Conservation (phyloP, 2,113 vertebrate species). For the Hippocampus barbouri region DNA sequence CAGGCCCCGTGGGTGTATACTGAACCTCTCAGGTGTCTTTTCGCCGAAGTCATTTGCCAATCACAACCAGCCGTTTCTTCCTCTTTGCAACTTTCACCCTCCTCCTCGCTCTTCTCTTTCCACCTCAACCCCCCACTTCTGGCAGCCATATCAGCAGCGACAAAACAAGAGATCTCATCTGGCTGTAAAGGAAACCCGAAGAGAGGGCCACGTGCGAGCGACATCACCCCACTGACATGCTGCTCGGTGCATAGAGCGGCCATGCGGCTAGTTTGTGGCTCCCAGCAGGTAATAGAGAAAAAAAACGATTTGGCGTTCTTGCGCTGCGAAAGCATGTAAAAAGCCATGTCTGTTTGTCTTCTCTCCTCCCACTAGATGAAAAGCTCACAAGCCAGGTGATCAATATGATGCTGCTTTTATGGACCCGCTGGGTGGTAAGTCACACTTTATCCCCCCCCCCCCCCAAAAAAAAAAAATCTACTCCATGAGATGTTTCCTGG, state of each 20-base stretch:
- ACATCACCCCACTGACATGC: constrained; percentile 19
- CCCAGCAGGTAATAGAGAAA: constrained; percentile 10
- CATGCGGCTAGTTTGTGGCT: constrained; percentile 43
- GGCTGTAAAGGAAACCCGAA: constrained; percentile 18
- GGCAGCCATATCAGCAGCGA: constrained; percentile 5
- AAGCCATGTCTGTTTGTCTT: constrained; percentile 18
- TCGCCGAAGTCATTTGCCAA: constrained; percentile 45
- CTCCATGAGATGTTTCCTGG: constrained; percentile 8
- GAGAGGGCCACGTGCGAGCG: constrained; percentile 6
- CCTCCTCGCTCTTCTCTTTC: constrained; percentile 1
- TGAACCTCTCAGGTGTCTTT: constrained; percentile 56
- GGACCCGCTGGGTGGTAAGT: constrained; percentile 58
- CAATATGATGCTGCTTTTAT: constrained; percentile 57
- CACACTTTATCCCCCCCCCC: constrained; percentile 14
- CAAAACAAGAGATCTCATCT: constrained; percentile 3
- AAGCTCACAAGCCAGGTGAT: constrained; percentile 45
- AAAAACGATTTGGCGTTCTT: neutral
- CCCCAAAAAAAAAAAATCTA: constrained; percentile 6
- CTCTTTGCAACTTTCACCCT: constrained; percentile 23
- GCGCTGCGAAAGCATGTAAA: constrained; percentile 19
- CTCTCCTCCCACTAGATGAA: constrained; percentile 29
- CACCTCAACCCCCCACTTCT: neutral
- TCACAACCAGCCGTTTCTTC: constrained; percentile 39
- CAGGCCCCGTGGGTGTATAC: constrained; percentile 42
- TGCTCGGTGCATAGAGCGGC: constrained; percentile 12